A percentile compares a stretch with the other conserved stretches of the same genome.
These are phyloP conservation scores for Dipodomys merriami DNA, from an alignment of 2,113 vertebrate genomes.

Conservation along the genomic window DNA sequence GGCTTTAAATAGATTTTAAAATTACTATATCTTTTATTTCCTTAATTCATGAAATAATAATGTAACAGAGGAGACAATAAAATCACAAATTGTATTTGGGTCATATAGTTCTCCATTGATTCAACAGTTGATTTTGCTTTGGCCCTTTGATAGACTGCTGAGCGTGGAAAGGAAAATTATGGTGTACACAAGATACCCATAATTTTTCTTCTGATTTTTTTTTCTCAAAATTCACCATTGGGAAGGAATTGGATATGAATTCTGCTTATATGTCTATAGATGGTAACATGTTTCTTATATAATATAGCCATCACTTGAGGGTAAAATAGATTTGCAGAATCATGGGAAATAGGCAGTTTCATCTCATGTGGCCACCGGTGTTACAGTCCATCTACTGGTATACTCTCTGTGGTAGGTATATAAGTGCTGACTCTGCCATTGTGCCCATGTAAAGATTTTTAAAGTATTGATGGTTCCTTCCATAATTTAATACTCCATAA, in stretches of 20 bases:
- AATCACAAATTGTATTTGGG: background rate
- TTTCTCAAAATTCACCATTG: background rate
- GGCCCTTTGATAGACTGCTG: background rate
- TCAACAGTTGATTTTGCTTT: slow-evolving; percentile 25
- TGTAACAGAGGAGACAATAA: slow-evolving; percentile 15
- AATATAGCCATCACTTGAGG: background rate
- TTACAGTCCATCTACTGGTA: background rate
- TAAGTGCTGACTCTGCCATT: background rate
- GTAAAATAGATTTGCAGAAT: background rate
- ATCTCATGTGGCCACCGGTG: background rate
- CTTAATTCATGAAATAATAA: slow-evolving; percentile 24
- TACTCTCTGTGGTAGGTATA: background rate
- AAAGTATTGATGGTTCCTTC: background rate
- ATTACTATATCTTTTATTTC: slow-evolving; percentile 28
- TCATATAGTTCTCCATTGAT: background rate
- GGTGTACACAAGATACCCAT: background rate
- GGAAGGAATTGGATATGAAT: background rate
- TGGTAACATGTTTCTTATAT: background rate
- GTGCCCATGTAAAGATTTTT: background rate
- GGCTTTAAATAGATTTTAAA: slow-evolving; percentile 51
- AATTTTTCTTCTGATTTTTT: background rate
- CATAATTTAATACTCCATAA: background rate
- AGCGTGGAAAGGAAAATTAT: background rate
- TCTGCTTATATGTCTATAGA: background rate
- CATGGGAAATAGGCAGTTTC: background rate